Evolutionary conservation across 2,113 vertebrate species (phyloP), one percentile per base, ranked within the genome.

Genomic region (Myiagra hebetior): DNA sequence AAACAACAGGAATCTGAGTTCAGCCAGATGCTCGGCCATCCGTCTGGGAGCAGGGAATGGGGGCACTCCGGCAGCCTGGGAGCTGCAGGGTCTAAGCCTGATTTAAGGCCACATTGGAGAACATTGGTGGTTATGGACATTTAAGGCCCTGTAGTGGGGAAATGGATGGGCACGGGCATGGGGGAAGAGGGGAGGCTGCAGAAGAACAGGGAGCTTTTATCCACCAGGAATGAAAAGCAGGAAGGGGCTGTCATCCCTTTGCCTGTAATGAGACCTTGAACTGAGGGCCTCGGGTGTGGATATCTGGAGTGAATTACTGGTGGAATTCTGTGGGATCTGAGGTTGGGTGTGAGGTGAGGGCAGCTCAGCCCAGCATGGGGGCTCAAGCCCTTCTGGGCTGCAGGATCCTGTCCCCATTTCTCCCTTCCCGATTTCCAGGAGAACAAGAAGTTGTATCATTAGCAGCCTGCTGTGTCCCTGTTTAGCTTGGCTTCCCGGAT

Each of bases 341-440:
- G 55, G n/a, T 30, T 31, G 41, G 17, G 0, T 27, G 35, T 39
- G 60, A 81, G 59, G 6, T 5, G 19, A 23, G 50, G 37, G 37
- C 3, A 44, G 59, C 60, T 75, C 46, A 46, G 56, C 14, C 35
- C 8, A 56, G 52, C 39, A 11, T 15, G 0, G 5, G 24, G 4
- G 27, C 47, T 74, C 27, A 12, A 26, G 50, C 26, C 72, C 30
- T 33, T 42, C 31, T 49, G 4, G 5, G 75, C 65, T 47, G 52
- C 18, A 18, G 31, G 27, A 44, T 64, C 31, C 15, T 33, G 39
- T 49, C 50, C 49, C 46, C 35, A 1, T 6, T 8, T 31, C 63
- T 88, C 2, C 0, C 50, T 31, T 63, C 19, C 68, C 0, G 0
- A 3, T 30, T 70, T 39, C 69, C 79, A 33, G 5, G 8, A 31